Base-by-base conservation (phyloP, 2,797 vertebrate species). In the Lagodon rhomboides region DNA sequence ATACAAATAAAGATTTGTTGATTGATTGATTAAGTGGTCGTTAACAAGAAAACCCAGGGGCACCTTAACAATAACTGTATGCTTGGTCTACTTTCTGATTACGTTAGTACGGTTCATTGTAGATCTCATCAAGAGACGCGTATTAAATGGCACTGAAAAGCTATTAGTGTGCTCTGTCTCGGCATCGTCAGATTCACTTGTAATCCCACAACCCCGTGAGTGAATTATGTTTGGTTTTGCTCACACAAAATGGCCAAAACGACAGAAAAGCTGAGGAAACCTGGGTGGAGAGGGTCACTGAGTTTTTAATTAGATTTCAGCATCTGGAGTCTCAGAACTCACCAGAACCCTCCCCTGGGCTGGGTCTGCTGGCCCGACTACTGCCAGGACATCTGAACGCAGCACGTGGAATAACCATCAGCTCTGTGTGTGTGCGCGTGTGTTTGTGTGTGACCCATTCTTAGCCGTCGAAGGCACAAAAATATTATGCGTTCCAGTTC, bases 391-490 rank as follows among this genome's bases (percentile, higher is more conserved):
- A 91, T 92, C 85, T 93, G 87, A 93, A 80, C 5, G 27, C 80
- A 85, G 81, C 92, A 94, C 79, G 73, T 92, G 92, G 90, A 92
- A 93, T 85, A 94, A 75, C 64, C 83, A 94, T 94, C 84, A 86
- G 41, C 68, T 68, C 22, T 86, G 73, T 84, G 80, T 60, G 80
- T 75, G 68, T 75, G 68, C 65, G 60, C 77, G 73, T 62, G 78
- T 50, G 78, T 54, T 71, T 70, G 75, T 43, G 51, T 30, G 60
- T 34, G 65, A 75, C 25, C 62, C 59, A 67, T 66, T 72, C 68
- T 79, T 69, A 69, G 71, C 73, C 70, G 68, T 89, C 73, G 81
- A 75, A 82, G 51, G 44, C 79, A 82, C 73, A 53, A 61, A 86
- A 89, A 75, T 69, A 68, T 77, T 41, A 27, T 77, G 53, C 12